Evolutionary conservation across 35 echinoderm and acorn worm genomes (phyloP).

Genomic region (Chiridota heheva): DNA sequence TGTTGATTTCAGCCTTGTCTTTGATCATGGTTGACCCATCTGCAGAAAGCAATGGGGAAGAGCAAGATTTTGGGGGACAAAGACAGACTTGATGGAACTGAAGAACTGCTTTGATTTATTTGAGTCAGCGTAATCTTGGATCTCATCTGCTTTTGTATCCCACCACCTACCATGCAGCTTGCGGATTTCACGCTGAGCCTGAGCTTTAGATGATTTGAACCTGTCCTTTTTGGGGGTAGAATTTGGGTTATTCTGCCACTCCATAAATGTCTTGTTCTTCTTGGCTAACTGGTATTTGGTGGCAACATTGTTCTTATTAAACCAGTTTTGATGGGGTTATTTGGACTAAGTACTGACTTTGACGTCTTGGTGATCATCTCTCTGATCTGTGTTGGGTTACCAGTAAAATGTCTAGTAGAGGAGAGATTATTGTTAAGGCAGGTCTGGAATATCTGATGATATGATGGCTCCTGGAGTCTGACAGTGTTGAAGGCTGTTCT

Average conservation of each 20-base stretch:
- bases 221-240: background rate
- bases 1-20: slow-evolving; percentile 11
- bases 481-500: too few relatives aligned
- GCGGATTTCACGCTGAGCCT: slow-evolving; percentile 4
- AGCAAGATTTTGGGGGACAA: background rate
- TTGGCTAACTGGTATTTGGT: too few relatives aligned
- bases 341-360: too few relatives aligned
- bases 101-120: slow-evolving; percentile 38
- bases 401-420: too few relatives aligned
- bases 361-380: too few relatives aligned
- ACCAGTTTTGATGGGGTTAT: too few relatives aligned
- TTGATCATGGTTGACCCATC: slow-evolving; percentile 16
- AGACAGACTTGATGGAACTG: slow-evolving; percentile 15
- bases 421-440: too few relatives aligned
- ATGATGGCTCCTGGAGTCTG: too few relatives aligned
- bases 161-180: slow-evolving; percentile 25
- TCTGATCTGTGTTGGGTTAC: too few relatives aligned
- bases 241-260: slow-evolving; percentile 13
- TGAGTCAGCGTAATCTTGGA: slow-evolving; percentile 22
- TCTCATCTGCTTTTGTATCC: background rate
- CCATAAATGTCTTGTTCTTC: too few relatives aligned
- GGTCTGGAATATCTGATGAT: too few relatives aligned
- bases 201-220: slow-evolving; percentile 1
- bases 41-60: slow-evolving; percentile 28
- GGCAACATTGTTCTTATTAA: too few relatives aligned